phyloP scores from a whole-genome alignment of 2,113 vertebrate genomes.

The Formicarius rufipectus region DNA sequence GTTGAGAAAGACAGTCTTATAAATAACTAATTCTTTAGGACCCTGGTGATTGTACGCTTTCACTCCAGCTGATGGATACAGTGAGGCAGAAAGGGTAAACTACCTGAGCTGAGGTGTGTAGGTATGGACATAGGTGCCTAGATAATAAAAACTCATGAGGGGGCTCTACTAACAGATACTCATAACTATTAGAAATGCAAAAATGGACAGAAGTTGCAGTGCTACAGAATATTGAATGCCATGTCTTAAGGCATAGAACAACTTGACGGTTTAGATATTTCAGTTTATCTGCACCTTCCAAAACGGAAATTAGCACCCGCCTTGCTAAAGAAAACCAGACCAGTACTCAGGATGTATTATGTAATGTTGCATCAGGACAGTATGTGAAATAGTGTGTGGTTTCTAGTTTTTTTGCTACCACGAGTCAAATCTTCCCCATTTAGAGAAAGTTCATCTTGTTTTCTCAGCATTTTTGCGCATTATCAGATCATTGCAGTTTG shows the following conservation, averaged over 20 bases:
- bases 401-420: background rate
- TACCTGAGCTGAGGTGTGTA: background rate
- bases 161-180: background rate
- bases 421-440: conserved; percentile 3
- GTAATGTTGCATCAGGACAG: conserved; percentile 26
- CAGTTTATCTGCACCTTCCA: background rate
- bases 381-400: conserved; percentile 43
- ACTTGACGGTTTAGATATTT: background rate
- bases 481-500: background rate
- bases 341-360: conserved; percentile 41
- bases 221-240: background rate
- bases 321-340: conserved; percentile 11
- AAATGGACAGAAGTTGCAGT: background rate
- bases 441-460: background rate
- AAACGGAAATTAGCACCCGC: background rate
- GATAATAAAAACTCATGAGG: background rate
- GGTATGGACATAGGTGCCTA: background rate
- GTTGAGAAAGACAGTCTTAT: background rate
- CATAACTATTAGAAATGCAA: background rate
- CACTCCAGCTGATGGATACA: background rate
- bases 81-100: background rate
- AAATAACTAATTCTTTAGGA: background rate
- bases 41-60: background rate
- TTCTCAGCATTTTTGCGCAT: background rate
- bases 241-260: background rate